Evolutionary conservation across 2,888 invertebrate genomes (phyloP), one percentile per base, ranked within the genome.

Genomic region (Tachina lurida): DNA sequence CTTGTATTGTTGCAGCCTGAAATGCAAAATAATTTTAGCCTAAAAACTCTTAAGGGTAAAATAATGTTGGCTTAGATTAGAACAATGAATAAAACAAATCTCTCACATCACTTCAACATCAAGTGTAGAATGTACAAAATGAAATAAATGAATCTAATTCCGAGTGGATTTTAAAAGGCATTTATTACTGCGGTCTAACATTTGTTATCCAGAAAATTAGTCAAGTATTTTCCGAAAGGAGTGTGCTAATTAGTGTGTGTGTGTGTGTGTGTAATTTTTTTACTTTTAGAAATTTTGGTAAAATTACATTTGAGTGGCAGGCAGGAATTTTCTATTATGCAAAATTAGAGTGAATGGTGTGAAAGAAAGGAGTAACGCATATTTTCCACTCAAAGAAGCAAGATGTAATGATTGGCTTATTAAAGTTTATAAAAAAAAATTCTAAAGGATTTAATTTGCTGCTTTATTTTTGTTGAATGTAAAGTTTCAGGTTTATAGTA

Each of bases 21-120:
- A 81, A 73, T 85, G 74, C 49, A 78, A 60, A 73, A 77, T 74
- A 63, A 73, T 70, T 81, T 58, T 63, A 63, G 31, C 54, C 47
- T 77, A 45, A 74, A n/a, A 81, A 63, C 68, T 77, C 63, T 81
- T 77, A 77, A 77, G 77, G 77, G 63, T 56, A 77, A 58, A 82
- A 70, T 62, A 85, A 60, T 63, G 49, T 63, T 71, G 62, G 19
- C 39, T 71, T 60, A 45, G 60, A 74, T 60, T 60, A 45, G 60
- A 49, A 80, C n/a, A 73, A 63, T 19, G 54, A 71, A 49, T 19
- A 19, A 68, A 49, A 43, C 5, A 45, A 56, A 65, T 9, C n/a
- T 12, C 41, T 65, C 60, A 39, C 39, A 60, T 39, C 62, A 56
- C 31, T 7, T 5, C 45, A 54, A 71, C 54, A 63, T 47, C 1